Base-by-base conservation (phyloP, 1,140 invertebrate species). In the Andrena cerasifolii region DNA sequence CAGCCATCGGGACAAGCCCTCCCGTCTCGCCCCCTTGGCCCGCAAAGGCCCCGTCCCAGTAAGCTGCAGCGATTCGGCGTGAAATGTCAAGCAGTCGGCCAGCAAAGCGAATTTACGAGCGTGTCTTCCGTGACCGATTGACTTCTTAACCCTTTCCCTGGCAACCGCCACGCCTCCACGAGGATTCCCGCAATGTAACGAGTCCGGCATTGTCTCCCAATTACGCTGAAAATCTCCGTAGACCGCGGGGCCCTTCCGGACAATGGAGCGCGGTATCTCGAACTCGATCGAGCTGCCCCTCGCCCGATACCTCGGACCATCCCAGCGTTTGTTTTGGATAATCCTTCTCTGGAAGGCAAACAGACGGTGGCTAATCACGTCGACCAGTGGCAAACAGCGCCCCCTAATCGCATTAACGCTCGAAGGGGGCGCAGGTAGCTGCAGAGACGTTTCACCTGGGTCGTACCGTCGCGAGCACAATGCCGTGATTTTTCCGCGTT, bases 171-270 rank as follows among this genome's bases (percentile, higher is more conserved):
- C 72, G 51, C 63, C 36, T 40, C 72, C 63, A 63, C 40, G 28
- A 56, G 21, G 21, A 63, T 74, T 67, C 72, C 72, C 62, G 51
- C 72, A 36, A 58, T 6, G 40, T 75, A 75, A 75, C 72, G 72
- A 75, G 72, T 2, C 61, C 0, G 2, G n/a, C 40, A 67, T 75
- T 75, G 62, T 75, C 72, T 56, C 24, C 21, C 51, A 75, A 67
- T 75, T 67, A 58, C 10, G 21, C 5, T n/a, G 16, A 36, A n/a
- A 65, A 53, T 31, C 49, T 26, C 26, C 7, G 49, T 33, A 8
- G n/a, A 31, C 43, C 58, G 8, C 58, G 58, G 1, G 16, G 14
- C n/a, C 8, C 31, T 6, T 4, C 24, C 18, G 12, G 0, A 24
- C n/a, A 24, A 40, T 24, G 3, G 1, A 16, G 7, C 24, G 2